A percentile compares a stretch with the other conserved stretches of the same genome.
Conservation (phyloP, 2,888 invertebrate genomes). For the Diplolepis rosae region DNA sequence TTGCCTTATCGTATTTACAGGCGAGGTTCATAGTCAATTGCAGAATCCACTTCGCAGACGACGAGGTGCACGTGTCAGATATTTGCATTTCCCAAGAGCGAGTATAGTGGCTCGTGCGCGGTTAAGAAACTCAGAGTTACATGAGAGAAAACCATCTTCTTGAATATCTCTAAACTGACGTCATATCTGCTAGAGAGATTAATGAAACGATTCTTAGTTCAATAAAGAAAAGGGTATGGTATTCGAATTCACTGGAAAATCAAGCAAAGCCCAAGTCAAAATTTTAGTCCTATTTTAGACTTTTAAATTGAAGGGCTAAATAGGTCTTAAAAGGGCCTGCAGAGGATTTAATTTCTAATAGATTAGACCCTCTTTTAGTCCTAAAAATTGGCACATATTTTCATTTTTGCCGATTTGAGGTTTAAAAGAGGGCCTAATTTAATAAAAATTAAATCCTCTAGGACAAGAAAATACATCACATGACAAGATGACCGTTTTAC, state of each 20-base stretch:
- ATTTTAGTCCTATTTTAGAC: no score
- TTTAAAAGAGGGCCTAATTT: no score
- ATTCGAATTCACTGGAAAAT: not conserved
- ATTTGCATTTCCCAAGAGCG: conserved; percentile 5
- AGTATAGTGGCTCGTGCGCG: conserved; percentile 12
- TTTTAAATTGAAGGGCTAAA: no score
- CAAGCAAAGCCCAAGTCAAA: no score
- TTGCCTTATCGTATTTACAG: not conserved
- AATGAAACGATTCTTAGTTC: conserved; percentile 7
- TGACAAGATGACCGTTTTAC: no score
- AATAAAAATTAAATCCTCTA: no score
- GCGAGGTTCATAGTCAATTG: conserved; percentile 6
- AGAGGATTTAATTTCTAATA: no score
- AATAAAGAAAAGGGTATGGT: not conserved
- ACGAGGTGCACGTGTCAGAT: conserved; percentile 13
- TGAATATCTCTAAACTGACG: not conserved
- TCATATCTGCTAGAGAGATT: not conserved
- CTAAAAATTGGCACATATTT: no score
- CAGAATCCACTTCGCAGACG: not conserved
- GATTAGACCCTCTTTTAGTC: no score
- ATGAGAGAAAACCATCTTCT: not conserved
- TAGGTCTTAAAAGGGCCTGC: no score
- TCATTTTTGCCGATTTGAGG: no score
- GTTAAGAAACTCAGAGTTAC: conserved; percentile 7
- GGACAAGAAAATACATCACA: no score